Conservation (phyloP, 2,113 vertebrate genomes). For the Urocitellus parryii region DNA sequence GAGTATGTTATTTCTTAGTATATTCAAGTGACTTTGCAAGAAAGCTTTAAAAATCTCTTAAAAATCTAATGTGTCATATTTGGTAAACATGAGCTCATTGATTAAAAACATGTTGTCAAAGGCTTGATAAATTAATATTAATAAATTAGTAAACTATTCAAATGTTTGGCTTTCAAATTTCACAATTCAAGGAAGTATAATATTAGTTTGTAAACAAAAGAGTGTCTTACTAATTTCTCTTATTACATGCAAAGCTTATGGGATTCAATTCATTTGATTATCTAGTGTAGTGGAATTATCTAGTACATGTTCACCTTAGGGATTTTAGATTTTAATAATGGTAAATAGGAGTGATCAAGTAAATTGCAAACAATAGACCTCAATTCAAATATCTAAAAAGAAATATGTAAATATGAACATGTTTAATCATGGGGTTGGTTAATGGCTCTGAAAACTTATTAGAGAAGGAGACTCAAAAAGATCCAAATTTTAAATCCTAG, state of each 20-base stretch:
- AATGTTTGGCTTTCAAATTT: slow-evolving; percentile 15
- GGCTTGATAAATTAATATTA: neutral
- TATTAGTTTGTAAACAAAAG: neutral
- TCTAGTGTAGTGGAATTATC: neutral
- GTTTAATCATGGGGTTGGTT: neutral
- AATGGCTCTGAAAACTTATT: neutral
- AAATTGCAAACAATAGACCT: neutral
- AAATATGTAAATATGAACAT: neutral
- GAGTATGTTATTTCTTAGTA: neutral
- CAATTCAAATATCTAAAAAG: neutral
- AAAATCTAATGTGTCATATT: neutral
- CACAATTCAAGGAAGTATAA: neutral
- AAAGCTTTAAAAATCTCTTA: neutral
- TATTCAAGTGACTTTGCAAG: neutral
- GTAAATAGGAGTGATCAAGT: neutral
- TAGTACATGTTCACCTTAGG: neutral
- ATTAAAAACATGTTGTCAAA: neutral
- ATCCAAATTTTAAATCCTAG: neutral
- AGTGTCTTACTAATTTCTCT: neutral
- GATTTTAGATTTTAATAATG: neutral
- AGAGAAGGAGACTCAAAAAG: neutral
- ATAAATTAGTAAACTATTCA: neutral
- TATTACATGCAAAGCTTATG: neutral
- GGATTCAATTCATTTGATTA: neutral
- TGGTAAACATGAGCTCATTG: neutral